Evolutionary conservation across 2,113 vertebrate species (phyloP), one percentile per base, ranked within the genome.

Genomic region (Romanogobio albipinnatus): DNA sequence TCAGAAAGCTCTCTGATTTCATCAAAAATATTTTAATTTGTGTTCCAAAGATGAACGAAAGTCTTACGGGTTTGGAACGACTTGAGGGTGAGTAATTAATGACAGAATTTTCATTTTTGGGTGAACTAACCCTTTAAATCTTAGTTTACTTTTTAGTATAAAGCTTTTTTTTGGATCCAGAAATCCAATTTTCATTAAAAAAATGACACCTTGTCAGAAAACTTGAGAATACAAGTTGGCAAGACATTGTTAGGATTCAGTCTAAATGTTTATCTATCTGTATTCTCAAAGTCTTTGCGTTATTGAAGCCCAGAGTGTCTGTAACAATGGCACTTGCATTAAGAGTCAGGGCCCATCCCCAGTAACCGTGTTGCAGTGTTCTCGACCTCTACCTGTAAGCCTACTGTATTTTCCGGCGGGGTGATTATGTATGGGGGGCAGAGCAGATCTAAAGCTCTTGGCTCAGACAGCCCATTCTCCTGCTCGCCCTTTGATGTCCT

Each of bases 401-500:
- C 66, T 71, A 86, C 79, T 84, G 70, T 88, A 85, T 75, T 84
- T 83, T 76, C 85, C 78, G 15, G 58, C 47, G 17, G 43, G 62
- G 68, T 82, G 78, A 76, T 87, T 87, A 66, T 86, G 80, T 59
- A 73, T 81, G 33, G 36, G 61, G 79, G 6, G 53, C 77, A 73
- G 51, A 49, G 74, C 62, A 85, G 77, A 87, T 85, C 82, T 64
- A 76, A 81, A 58, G 73, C 78, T 84, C 84, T 77, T 36, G 74
- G 86, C 76, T 83, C 79, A 84, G 84, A 85, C 79, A 64, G 56
- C 82, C 82, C 45, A 86, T 85, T 88, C 77, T 87, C 49, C 66
- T 13, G 29, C 75, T 26, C 56, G 2, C 59, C 26, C 88, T 90
- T 89, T 90, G 89, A 89, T 88, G 89, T 89, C 77, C 86, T 86